Conservation (phyloP, 64 coral and sea anemone species). For the Trachythela sp. region DNA sequence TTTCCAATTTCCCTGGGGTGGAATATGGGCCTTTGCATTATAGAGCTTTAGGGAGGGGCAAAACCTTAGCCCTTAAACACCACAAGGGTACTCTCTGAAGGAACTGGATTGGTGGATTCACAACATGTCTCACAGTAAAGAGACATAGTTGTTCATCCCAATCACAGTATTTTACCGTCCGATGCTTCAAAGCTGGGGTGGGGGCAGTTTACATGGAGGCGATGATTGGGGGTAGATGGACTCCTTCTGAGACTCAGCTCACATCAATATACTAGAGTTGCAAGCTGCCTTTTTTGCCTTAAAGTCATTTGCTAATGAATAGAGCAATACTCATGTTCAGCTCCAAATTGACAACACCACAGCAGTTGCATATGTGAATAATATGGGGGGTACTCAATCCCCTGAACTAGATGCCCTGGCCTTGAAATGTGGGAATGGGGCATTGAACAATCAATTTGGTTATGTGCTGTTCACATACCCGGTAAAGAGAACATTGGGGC, state of each 20-base stretch:
- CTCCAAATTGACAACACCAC: conserved; percentile 62
- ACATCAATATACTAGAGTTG: conserved; percentile 45
- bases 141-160: background rate
- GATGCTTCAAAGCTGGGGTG: conserved; percentile 48
- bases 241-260: background rate
- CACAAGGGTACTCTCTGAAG: background rate
- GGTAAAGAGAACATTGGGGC: conserved; percentile 18
- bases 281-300: conserved; percentile 52
- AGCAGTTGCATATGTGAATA: conserved; percentile 23
- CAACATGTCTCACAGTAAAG: conserved; percentile 1
- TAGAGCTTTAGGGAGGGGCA: background rate
- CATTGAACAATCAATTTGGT: conserved; percentile 43
- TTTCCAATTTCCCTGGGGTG: conserved; percentile 27
- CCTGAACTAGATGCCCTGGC: conserved; percentile 45
- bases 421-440: conserved; percentile 43
- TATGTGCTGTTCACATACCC: conserved; percentile 37
- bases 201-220: background rate
- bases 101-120: conserved; percentile 48
- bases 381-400: conserved; percentile 52
- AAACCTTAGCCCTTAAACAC: background rate
- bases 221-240: conserved; percentile 20
- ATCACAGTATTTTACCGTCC: background rate
- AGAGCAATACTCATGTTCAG: conserved; percentile 35
- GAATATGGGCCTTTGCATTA: conserved; percentile 37
- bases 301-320: conserved; percentile 11